Evolutionary conservation across 2,888 invertebrate species (phyloP), one percentile per base, ranked within the genome.

Genomic region (Netelia virgata): DNA sequence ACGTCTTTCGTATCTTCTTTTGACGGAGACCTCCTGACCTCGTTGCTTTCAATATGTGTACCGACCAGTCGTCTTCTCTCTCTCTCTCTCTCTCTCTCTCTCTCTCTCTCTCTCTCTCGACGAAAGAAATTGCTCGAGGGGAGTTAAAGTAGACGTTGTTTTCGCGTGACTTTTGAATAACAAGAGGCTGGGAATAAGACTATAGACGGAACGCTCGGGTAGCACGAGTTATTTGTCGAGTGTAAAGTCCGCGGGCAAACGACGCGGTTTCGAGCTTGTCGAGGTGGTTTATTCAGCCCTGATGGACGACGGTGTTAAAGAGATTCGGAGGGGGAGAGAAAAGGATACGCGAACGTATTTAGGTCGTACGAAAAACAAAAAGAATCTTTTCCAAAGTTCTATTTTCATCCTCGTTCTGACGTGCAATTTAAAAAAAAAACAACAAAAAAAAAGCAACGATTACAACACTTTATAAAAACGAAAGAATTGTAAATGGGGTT

Each of bases 21-120:
- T 53, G 14, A n/a, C 61, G 28, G 57, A 68, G 28, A 16, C 23
- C 63, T 78, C 70, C 64, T 78, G 78, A 78, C 78, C 78, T 72
- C 63, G 14, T 70, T 78, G 14, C 61, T 14, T 59, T 50, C 66
- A 63, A 70, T 78, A 41, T 63, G 16, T 57, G 5, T 10, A 50
- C n/a, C 18, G 36, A 36, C 36, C 36, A 36, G 36, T 36, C 8
- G 36, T 5, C 8, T 6, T 5, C 8, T 36, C 36, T 0, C 8
- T 1, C 36, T 8, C 23, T 16, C 16, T 55, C 14, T 28, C 47
- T 11, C 2, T 61, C 28, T 36, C 36, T 28, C 47, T 11, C 2
- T 61, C 28, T 36, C 36, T 28, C 28, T 61, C 5, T 53, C 61
- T 18, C 57, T 18, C 8, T 9, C n/a, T n/a, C 9, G 61, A 55